A percentile compares a stretch with the other conserved stretches of the same genome.
Conservation (phyloP, 2,888 invertebrate species). For the Pammene fasciana region DNA sequence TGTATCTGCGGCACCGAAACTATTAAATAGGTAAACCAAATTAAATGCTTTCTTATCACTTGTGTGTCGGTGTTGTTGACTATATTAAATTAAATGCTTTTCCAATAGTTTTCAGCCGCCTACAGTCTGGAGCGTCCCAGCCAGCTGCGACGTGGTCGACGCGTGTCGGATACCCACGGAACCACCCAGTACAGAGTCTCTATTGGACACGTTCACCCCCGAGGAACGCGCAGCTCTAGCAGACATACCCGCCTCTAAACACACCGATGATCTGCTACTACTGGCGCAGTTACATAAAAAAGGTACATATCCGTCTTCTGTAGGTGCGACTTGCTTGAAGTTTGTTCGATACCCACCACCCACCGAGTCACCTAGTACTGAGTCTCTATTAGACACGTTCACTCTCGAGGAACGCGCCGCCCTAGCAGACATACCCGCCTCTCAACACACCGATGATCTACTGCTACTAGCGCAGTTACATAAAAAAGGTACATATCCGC, state of each 20-base stretch:
- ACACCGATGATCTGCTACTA: slow-evolving; percentile 89
- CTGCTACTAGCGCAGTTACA: slow-evolving; percentile 86
- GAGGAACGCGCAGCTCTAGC: slow-evolving; percentile 87
- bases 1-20: too few species aligned
- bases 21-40: too few species aligned
- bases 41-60: too few species aligned
- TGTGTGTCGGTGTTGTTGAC: too few species aligned
- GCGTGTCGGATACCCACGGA: slow-evolving; percentile 57
- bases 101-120: slow-evolving; percentile 74
- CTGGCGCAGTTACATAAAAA: slow-evolving; percentile 86
- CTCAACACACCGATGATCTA: slow-evolving; percentile 89
- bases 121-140: slow-evolving; percentile 70
- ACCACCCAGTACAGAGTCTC: slow-evolving; percentile 62
- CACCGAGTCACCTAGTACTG: slow-evolving; percentile 58
- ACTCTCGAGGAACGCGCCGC: slow-evolving; percentile 86
- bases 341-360: too few species aligned
- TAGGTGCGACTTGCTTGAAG: too few species aligned
- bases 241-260: slow-evolving; percentile 88
- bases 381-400: slow-evolving; percentile 84
- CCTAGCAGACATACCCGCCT: slow-evolving; percentile 88
- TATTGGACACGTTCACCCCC: slow-evolving; percentile 85
- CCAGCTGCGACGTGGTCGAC: slow-evolving; percentile 67
- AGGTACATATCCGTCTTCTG: slow-evolving; percentile 54
- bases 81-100: background rate
- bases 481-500: slow-evolving; percentile 74